Percentiles rank a stretch among this genome's conserved stretches.
Conservation (phyloP, 2,797 vertebrate species). For the Cygnus olor region DNA sequence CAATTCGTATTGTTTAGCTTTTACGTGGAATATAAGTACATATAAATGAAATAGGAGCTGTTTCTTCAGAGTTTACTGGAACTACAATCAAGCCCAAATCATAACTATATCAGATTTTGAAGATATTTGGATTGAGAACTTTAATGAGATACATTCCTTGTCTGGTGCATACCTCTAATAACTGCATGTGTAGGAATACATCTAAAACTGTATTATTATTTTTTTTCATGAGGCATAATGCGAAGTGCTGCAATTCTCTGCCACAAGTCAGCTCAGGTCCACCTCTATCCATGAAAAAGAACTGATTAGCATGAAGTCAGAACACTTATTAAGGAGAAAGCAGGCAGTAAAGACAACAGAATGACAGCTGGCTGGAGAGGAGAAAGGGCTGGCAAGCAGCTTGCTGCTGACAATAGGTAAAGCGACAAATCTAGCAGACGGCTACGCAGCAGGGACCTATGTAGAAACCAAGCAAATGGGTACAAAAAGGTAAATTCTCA, state of each 20-base stretch:
- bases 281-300: neutral
- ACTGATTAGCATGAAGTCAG: neutral
- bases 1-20: neutral
- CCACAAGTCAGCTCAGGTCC: neutral
- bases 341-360: neutral
- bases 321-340: neutral
- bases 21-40: neutral
- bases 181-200: neutral
- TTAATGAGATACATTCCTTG: neutral
- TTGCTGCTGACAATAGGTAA: neutral
- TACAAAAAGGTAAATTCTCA: neutral
- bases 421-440: neutral
- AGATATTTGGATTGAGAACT: neutral
- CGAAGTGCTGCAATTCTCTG: neutral
- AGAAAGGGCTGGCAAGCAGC: neutral
- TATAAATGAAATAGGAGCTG: neutral
- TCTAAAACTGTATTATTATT: neutral
- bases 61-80: neutral
- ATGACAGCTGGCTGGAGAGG: neutral
- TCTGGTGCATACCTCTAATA: neutral
- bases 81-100: neutral
- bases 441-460: neutral
- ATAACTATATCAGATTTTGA: neutral
- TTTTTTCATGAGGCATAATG: neutral
- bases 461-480: neutral